Conservation (phyloP, 2,113 vertebrate species). For the Parus major region DNA sequence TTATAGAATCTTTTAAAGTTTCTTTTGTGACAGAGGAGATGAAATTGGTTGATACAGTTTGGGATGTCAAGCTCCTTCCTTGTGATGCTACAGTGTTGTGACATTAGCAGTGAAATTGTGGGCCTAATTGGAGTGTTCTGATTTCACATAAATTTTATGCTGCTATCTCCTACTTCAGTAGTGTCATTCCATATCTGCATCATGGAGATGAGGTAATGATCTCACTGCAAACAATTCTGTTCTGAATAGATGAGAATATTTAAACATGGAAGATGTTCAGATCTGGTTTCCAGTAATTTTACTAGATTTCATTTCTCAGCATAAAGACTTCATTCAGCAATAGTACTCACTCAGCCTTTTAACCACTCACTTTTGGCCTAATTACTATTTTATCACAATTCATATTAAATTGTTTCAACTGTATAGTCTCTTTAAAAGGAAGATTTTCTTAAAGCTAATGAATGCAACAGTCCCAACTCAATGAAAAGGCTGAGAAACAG, state of each 20-base stretch:
- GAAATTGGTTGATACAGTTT: neutral
- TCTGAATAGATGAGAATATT: neutral
- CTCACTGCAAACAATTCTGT: neutral
- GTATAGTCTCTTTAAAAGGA: neutral
- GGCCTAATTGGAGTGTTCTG: neutral
- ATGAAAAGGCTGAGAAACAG: neutral
- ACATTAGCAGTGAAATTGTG: neutral
- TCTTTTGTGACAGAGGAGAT: neutral
- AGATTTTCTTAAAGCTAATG: neutral
- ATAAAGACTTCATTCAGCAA: neutral
- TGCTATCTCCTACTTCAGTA: neutral
- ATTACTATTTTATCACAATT: neutral
- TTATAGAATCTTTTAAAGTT: neutral
- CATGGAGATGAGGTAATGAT: neutral
- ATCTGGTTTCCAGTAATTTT: neutral
- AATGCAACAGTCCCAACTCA: neutral
- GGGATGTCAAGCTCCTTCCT: neutral
- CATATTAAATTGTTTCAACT: neutral
- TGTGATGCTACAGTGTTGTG: neutral
- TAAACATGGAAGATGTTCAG: neutral
- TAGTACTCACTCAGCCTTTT: neutral
- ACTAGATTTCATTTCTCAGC: neutral
- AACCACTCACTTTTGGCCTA: neutral
- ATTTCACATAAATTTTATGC: neutral
- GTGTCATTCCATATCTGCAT: neutral